phyloP scores from a whole-genome alignment of 2,797 vertebrate genomes.

The Hydrocynus forskahlii region DNA sequence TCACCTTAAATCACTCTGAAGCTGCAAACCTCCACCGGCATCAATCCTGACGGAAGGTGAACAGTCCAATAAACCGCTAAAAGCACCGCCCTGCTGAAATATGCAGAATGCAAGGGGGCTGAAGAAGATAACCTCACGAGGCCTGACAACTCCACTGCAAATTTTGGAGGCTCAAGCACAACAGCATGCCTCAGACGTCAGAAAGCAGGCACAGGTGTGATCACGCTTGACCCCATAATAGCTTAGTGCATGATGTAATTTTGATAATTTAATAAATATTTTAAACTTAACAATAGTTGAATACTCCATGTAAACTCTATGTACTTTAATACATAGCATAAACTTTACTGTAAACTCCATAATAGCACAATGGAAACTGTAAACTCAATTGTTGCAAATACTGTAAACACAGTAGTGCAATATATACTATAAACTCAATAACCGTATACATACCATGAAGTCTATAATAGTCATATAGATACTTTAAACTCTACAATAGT shows the following conservation, averaged over 20 bases:
- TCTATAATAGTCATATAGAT: background rate
- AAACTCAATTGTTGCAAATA: too few species aligned
- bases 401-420: too few species aligned
- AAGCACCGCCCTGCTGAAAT: conserved; percentile 37
- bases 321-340: too few species aligned
- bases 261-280: background rate
- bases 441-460: background rate
- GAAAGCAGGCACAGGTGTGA: background rate
- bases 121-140: conserved; percentile 8
- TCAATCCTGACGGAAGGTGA: conserved; percentile 19
- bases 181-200: background rate
- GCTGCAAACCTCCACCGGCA: background rate
- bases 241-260: background rate
- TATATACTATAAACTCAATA: too few species aligned
- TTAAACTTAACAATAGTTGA: background rate
- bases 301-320: background rate
- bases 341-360: too few species aligned
- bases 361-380: too few species aligned
- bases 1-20: conserved; percentile 24
- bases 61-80: conserved; percentile 18
- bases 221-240: background rate
- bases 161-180: background rate
- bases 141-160: conserved; percentile 11
- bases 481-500: background rate
- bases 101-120: conserved; percentile 11